Evolutionary conservation across 2,797 vertebrate genomes (phyloP).

Genomic region (Sebastolobus altivelis): DNA sequence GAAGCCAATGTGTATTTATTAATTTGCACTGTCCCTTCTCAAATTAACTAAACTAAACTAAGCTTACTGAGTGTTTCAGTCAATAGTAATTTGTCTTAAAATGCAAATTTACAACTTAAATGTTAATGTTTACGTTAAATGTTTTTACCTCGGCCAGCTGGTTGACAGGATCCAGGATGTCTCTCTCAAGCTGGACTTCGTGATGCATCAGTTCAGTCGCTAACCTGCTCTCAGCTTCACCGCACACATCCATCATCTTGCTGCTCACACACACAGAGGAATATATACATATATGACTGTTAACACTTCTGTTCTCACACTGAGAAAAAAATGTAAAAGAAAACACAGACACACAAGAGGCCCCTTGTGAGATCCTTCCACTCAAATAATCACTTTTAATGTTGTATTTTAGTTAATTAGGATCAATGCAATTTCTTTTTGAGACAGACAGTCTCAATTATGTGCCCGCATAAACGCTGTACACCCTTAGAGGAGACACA

Average conservation of each 20-base stretch:
- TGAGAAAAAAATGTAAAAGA: background rate
- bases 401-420: background rate
- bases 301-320: constrained; percentile 14
- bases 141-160: constrained; percentile 77
- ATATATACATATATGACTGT: background rate
- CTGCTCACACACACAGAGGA: constrained; percentile 72
- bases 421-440: background rate
- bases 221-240: constrained; percentile 91
- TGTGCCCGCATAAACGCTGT: background rate
- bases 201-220: constrained; percentile 92
- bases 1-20: no score
- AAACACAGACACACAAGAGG: background rate
- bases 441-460: background rate
- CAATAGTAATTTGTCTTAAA: background rate
- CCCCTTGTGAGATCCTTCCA: background rate
- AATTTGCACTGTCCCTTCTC: no score
- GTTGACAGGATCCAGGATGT: constrained; percentile 92
- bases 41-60: no score
- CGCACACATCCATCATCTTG: constrained; percentile 95
- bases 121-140: no score
- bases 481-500: background rate
- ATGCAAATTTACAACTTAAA: background rate
- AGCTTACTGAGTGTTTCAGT: background rate
- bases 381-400: background rate
- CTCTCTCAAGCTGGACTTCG: constrained; percentile 91